phyloP scores from a whole-genome alignment of 1,140 invertebrate genomes.

The Meloidogyne exigua region DNA sequence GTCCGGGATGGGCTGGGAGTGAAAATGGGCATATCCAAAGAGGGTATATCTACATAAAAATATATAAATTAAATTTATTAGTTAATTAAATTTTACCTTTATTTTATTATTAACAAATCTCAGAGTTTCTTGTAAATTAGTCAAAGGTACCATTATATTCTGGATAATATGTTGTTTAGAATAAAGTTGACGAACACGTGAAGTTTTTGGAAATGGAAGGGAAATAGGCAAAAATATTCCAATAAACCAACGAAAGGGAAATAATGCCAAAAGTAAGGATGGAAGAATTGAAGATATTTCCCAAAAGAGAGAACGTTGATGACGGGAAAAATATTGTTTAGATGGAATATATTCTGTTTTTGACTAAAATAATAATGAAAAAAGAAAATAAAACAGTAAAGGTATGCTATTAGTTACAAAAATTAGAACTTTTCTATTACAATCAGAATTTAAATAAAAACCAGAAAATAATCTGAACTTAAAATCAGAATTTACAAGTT shows the following conservation, averaged over 20 bases:
- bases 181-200: slow-evolving; percentile 68
- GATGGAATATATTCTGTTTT: slow-evolving; percentile 67
- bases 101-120: slow-evolving; percentile 73
- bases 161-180: slow-evolving; percentile 74
- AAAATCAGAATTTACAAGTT: too few relatives aligned
- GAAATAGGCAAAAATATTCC: slow-evolving; percentile 9
- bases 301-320: slow-evolving; percentile 70
- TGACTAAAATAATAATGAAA: not conserved
- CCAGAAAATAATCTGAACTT: too few relatives aligned
- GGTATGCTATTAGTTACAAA: too few relatives aligned
- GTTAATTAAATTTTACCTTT: slow-evolving; percentile 10
- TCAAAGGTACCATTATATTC: slow-evolving; percentile 78
- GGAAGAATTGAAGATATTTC: slow-evolving; percentile 77
- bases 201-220: slow-evolving; percentile 64
- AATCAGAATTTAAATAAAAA: too few relatives aligned
- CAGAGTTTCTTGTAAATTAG: slow-evolving; percentile 70
- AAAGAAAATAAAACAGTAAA: not conserved
- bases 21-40: slow-evolving; percentile 81
- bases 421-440: too few relatives aligned
- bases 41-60: slow-evolving; percentile 73
- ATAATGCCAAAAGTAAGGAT: slow-evolving; percentile 67
- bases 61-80: not conserved
- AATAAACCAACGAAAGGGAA: slow-evolving; percentile 10
- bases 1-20: slow-evolving; percentile 72
- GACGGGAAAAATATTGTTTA: slow-evolving; percentile 68